Conservation (phyloP, 37 sponge, comb jelly and placozoan species). For the Aplysina aerophoba region DNA sequence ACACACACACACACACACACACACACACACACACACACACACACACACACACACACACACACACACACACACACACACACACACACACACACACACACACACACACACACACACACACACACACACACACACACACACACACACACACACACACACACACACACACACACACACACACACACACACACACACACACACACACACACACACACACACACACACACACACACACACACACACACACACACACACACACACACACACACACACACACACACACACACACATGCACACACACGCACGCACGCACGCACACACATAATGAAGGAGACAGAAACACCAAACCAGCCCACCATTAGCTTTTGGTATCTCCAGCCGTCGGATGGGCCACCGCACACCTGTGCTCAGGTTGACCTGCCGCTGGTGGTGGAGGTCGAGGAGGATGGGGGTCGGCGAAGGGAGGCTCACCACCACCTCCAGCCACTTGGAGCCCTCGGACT, state of each 20-base stretch:
- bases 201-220: too few species aligned
- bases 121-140: too few species aligned
- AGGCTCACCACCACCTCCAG: conserved; percentile 75
- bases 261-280: conserved; percentile 26
- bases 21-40: too few species aligned
- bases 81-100: too few species aligned
- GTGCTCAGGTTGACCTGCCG: conserved; percentile 77
- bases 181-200: too few species aligned
- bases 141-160: too few species aligned
- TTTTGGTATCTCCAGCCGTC: conserved; percentile 8
- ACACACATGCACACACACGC: neutral
- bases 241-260: neutral
- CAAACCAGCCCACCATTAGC: neutral
- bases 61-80: too few species aligned
- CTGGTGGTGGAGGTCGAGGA: conserved; percentile 81
- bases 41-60: too few species aligned
- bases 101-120: too few species aligned
- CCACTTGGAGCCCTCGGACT: conserved; percentile 75
- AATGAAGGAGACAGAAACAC: neutral
- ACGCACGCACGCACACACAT: conserved; percentile 27
- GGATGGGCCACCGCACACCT: conserved; percentile 35
- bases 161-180: too few species aligned
- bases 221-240: neutral
- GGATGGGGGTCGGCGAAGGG: conserved; percentile 77
- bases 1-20: too few species aligned